Evolutionary conservation across 2,113 vertebrate genomes (phyloP), one percentile per base, ranked within the genome.

Genomic region (Ictalurus punctatus): DNA sequence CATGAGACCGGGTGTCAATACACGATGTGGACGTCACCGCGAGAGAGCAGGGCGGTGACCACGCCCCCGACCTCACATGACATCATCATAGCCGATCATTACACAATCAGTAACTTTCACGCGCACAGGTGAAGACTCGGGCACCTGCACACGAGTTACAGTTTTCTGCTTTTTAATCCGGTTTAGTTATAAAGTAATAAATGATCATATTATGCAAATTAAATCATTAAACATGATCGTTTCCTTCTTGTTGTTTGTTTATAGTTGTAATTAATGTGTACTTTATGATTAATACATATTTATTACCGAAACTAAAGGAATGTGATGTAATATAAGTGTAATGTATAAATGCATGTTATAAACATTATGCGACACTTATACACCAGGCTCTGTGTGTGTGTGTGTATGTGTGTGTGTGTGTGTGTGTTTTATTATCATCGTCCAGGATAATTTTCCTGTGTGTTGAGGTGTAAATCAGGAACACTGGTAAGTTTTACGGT

Each of bases 41-140:
- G 34, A 34, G 34, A 34, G 34, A 34, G 34, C 34, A 34, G 34
- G 34, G 34, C 34, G 34, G 34, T 34, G 34, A 34, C 34, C 34
- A 34, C 34, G 34, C 34, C 34, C 34, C 34, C 34, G 34, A 34
- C 34, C 34, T 1, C 34, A 34, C 34, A 34, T 34, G 34, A 34
- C 34, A 34, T 34, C 34, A 34, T 34, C 34, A 34, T 34, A 34
- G 34, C 34, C 34, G 34, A 34, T 34, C 34, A 34, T 34, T 34
- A 34, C 34, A 34, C 34, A 87, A 87, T 83, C 56, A 13, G 0
- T 37, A 2, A 69, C 61, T 65, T 10, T 2, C 16, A 34, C 7
- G 59, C 59, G 76, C 17, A 37, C 78, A 69, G 61, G 61, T 85
- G 84, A 85, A 85, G n/a, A 37, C 52, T 19, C 84, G 52, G 10